A percentile compares a stretch with the other conserved stretches of the same genome.
Evolutionary conservation across 2,113 vertebrate species (phyloP).

Genomic region (Meriones unguiculatus): DNA sequence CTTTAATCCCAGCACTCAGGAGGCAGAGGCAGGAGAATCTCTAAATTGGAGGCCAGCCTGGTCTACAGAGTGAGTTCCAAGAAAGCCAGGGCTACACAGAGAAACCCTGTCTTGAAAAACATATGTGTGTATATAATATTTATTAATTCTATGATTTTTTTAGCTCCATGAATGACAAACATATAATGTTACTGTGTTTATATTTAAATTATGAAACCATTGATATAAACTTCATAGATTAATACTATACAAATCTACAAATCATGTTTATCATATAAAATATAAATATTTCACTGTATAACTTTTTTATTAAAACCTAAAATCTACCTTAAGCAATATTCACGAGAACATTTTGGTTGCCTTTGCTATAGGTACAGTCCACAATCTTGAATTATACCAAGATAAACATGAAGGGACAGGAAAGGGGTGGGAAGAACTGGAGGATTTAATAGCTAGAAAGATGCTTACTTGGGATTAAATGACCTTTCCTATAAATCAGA

Average conservation of each 20-base stretch:
- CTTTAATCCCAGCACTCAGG: background rate
- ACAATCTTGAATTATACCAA: slow-evolving; percentile 43
- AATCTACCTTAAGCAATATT: slow-evolving; percentile 44
- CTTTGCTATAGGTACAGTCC: slow-evolving; percentile 61
- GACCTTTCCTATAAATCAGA: slow-evolving; percentile 86
- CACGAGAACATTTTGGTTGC: slow-evolving; percentile 59
- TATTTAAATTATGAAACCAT: slow-evolving; percentile 26
- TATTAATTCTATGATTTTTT: slow-evolving; percentile 43
- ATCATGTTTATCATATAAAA: background rate
- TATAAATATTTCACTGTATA: slow-evolving; percentile 36
- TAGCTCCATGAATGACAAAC: slow-evolving; percentile 16
- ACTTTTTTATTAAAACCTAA: slow-evolving; percentile 51
- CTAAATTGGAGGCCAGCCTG: background rate
- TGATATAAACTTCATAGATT: background rate
- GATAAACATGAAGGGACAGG: slow-evolving; percentile 59
- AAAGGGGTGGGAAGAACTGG: background rate
- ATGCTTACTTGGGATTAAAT: slow-evolving; percentile 83
- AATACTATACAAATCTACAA: slow-evolving; percentile 41
- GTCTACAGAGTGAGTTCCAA: background rate
- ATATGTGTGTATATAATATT: background rate
- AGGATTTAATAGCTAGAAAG: slow-evolving; percentile 85
- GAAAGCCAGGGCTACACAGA: background rate
- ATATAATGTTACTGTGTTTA: slow-evolving; percentile 30
- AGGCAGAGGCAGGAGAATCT: background rate
- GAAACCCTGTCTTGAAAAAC: background rate